Base-by-base conservation (phyloP, 1,140 invertebrate species). In the Cecropterus lyciades region DNA sequence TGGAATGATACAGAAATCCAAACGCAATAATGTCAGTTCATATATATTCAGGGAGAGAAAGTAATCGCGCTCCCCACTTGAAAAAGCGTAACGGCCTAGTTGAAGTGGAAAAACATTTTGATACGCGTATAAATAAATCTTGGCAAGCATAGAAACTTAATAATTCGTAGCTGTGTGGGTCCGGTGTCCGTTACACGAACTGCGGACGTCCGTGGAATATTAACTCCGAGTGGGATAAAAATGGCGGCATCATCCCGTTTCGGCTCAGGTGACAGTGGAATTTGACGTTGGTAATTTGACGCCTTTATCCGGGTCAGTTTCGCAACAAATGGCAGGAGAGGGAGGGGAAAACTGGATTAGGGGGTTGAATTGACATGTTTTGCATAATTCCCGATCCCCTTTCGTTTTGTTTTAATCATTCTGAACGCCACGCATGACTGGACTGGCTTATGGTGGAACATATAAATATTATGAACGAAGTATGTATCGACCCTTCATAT, bases 251-350 rank as follows among this genome's bases (percentile, higher is more conserved):
- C 67, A 60, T 65, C 64, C 55, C 63, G 52, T 64, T 64, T 72
- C 72, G 67, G 80, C 75, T 87, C 82, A 85, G 84, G 84, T 87
- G 82, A 87, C 80, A 67, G 67, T 68, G 73, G 75, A 81, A 80
- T 83, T 80, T 80, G 81, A 84, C 82, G 82, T 77, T 73, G 77
- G 82, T 84, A 85, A 87, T 87, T 84, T 84, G 82, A 85, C 79
- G 82, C 79, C 74, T 81, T 87, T 85, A 87, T 87, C 73, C 77
- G 75, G 80, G 78, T 81, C 77, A 77, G 70, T 72, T 76, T 76
- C 64, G 69, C 65, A 67, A 77, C 76, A 82, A 84, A 79, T 79
- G 70, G 69, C 76, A 67, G 49, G 20, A 24, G 43, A 6, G 20
- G 20, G 16, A 2, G 53, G 14, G 45, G 43, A n/a, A 27, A 48